Conservation (phyloP, 92 coral and sea anemone genomes). For the Epizoanthus scotinus region DNA sequence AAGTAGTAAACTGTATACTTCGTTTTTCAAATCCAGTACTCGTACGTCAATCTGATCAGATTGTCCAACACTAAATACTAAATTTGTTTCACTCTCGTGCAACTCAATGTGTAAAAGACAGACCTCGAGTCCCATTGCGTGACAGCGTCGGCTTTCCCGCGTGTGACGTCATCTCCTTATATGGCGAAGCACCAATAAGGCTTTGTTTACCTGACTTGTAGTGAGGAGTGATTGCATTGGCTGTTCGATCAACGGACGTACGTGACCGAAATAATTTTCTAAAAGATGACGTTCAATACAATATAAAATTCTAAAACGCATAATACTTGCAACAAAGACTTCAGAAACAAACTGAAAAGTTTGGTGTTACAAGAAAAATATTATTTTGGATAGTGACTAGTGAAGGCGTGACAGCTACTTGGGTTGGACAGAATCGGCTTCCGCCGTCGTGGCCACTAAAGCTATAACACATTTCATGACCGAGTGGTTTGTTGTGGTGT, state of each 20-base stretch:
- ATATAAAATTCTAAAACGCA: constrained; percentile 3
- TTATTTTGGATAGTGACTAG: background rate
- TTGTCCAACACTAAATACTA: background rate
- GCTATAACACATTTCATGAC: constrained; percentile 31
- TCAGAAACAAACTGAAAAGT: constrained; percentile 1
- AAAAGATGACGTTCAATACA: constrained; percentile 22
- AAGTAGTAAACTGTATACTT: background rate
- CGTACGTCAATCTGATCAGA: background rate
- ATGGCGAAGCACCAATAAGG: constrained; percentile 1
- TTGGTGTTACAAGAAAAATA: background rate
- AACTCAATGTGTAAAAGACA: background rate
- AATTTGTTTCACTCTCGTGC: background rate
- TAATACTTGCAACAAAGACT: background rate
- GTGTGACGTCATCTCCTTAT: constrained; percentile 42
- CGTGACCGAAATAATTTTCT: constrained; percentile 15
- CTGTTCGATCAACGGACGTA: background rate
- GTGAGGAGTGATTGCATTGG: background rate
- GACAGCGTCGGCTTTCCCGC: background rate
- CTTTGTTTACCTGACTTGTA: constrained; percentile 24
- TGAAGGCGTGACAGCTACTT: background rate
- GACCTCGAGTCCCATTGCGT: background rate
- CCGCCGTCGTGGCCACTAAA: constrained; percentile 23
- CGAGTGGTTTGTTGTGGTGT: background rate
- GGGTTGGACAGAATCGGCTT: background rate
- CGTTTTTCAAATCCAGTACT: background rate